Conservation (phyloP, 2,888 invertebrate genomes). For the Nowickia ferox region DNA sequence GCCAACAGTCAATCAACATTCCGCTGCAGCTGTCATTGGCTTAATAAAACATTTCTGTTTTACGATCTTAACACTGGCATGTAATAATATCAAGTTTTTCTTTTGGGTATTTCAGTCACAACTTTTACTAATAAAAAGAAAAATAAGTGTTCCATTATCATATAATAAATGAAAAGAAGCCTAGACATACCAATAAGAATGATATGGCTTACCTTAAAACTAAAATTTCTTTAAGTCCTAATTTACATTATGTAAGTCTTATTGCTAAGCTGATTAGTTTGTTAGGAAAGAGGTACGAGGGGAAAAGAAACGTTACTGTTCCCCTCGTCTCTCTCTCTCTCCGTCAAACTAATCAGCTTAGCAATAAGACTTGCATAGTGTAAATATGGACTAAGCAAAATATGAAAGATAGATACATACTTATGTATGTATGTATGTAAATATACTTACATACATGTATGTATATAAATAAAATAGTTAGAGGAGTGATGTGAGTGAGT, state of each 20-base stretch:
- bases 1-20: background rate
- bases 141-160: constrained; percentile 1
- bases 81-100: background rate
- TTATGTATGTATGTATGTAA: background rate
- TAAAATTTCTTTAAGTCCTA: constrained; percentile 32
- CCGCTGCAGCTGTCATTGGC: background rate
- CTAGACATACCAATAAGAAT: constrained; percentile 4
- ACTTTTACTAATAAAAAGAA: constrained; percentile 5
- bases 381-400: no score
- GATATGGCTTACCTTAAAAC: constrained; percentile 17
- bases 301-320: no score
- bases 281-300: no score
- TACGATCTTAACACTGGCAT: constrained; percentile 74
- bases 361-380: no score
- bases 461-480: constrained; percentile 12
- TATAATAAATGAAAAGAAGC: constrained; percentile 5
- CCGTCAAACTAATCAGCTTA: no score
- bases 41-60: constrained; percentile 76
- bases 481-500: background rate
- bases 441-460: background rate
- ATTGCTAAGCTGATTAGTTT: no score
- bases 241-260: no score
- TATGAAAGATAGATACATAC: background rate
- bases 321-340: no score
- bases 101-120: constrained; percentile 1